Conservation (phyloP, 2,888 invertebrate species). For the Cosmia pyralina region DNA sequence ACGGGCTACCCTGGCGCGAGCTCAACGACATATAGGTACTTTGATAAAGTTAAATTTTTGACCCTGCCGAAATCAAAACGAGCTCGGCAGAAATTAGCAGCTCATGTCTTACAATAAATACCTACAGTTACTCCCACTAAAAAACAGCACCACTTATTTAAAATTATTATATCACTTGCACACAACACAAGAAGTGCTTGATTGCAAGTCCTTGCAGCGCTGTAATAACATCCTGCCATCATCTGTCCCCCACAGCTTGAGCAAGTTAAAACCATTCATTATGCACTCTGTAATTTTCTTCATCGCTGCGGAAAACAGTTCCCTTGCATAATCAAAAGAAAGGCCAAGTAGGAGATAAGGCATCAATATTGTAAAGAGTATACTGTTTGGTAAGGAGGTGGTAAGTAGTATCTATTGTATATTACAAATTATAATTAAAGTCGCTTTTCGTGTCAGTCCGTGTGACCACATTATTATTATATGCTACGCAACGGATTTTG, state of each 20-base stretch:
- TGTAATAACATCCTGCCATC: slow-evolving; percentile 47
- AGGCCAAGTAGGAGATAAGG: neutral
- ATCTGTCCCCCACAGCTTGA: slow-evolving; percentile 44
- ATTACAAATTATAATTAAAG: too few relatives aligned
- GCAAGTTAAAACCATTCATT: slow-evolving; percentile 56
- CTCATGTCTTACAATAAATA: too few relatives aligned
- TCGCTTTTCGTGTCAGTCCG: too few relatives aligned
- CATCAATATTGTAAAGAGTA: slow-evolving; percentile 13
- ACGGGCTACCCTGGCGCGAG: too few relatives aligned
- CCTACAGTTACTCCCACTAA: neutral
- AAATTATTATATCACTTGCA: slow-evolving; percentile 28
- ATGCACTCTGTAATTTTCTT: slow-evolving; percentile 47
- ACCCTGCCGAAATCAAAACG: too few relatives aligned
- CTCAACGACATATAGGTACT: too few relatives aligned
- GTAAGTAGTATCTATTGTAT: too few relatives aligned
- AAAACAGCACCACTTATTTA: neutral
- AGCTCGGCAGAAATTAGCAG: too few relatives aligned
- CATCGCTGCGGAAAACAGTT: slow-evolving; percentile 36
- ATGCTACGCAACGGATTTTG: too few relatives aligned
- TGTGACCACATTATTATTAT: too few relatives aligned
- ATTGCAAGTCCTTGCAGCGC: slow-evolving; percentile 37
- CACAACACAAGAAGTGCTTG: slow-evolving; percentile 33
- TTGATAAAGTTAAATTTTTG: too few relatives aligned
- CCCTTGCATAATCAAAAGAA: slow-evolving; percentile 25
- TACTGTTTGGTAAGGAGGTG: neutral